Percentiles rank a stretch among this genome's conserved stretches.
phyloP scores from a whole-genome alignment of 2,888 invertebrate genomes.

The Rhagonycha fulva region DNA sequence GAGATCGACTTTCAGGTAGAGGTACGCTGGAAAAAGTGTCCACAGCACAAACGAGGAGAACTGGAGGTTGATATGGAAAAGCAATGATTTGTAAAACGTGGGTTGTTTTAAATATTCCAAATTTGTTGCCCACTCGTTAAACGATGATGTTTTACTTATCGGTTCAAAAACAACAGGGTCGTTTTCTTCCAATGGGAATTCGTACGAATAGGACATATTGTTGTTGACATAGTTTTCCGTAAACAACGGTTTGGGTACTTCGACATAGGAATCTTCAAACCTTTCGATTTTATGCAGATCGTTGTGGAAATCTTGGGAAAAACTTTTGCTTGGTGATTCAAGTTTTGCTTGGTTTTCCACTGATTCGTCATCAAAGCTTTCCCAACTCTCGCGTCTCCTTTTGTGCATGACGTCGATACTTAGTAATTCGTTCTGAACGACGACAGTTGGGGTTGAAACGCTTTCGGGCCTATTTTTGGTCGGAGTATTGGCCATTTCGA shows the following conservation, averaged over 20 bases:
- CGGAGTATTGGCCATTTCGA: neutral
- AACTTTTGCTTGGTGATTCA: conserved; percentile 8
- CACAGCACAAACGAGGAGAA: conserved; percentile 60
- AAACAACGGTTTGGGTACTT: conserved; percentile 60
- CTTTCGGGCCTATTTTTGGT: neutral
- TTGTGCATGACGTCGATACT: neutral
- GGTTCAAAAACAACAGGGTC: conserved; percentile 46
- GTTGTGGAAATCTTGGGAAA: conserved; percentile 24
- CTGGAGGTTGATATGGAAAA: conserved; percentile 60
- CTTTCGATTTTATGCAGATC: conserved; percentile 57
- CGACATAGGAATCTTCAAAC: conserved; percentile 40
- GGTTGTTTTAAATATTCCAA: conserved; percentile 43
- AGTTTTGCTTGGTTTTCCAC: neutral
- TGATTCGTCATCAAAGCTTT: conserved; percentile 41
- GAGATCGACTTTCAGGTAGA: conserved; percentile 49
- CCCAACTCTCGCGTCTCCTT: conserved; percentile 35
- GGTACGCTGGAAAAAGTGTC: conserved; percentile 59
- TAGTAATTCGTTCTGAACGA: neutral
- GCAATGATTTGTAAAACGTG: conserved; percentile 61
- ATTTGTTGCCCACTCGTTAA: neutral
- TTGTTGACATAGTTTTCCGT: conserved; percentile 60
- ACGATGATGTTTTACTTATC: neutral
- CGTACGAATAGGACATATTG: conserved; percentile 49
- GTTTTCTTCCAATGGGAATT: conserved; percentile 27
- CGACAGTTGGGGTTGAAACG: neutral